Percentiles rank a stretch among this genome's conserved stretches.
Conservation (phyloP, 2,797 vertebrate genomes). For the Alcedo quadribrachys region DNA sequence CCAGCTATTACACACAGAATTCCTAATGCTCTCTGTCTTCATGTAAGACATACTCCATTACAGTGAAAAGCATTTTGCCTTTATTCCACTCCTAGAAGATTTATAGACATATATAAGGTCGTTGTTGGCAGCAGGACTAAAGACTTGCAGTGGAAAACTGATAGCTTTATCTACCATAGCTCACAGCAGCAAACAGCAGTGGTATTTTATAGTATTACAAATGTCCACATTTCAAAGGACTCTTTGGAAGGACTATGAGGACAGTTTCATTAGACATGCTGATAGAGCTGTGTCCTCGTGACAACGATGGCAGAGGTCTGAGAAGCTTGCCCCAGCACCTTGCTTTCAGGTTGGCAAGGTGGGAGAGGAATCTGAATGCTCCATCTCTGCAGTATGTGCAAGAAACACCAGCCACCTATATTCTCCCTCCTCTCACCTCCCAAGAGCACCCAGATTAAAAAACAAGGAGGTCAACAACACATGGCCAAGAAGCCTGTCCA, state of each 20-base stretch:
- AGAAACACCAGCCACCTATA: rapidly evolving
- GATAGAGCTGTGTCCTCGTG: background rate
- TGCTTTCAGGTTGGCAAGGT: background rate
- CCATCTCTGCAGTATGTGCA: background rate
- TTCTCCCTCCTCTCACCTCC: background rate
- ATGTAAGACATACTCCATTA: background rate
- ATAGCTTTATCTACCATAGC: background rate
- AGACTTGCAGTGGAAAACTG: background rate
- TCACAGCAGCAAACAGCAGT: background rate
- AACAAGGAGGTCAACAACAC: background rate
- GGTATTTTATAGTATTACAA: slow-evolving; percentile 1
- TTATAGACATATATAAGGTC: background rate
- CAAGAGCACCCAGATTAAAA: background rate
- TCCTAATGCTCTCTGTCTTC: slow-evolving; percentile 13
- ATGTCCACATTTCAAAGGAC: background rate
- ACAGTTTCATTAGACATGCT: background rate
- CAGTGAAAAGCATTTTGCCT: slow-evolving; percentile 27
- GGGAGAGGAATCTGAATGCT: background rate
- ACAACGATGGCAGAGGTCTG: background rate
- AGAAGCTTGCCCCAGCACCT: background rate
- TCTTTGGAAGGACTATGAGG: background rate
- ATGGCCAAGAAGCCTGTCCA: background rate
- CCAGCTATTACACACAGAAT: background rate
- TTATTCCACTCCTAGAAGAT: slow-evolving; percentile 16
- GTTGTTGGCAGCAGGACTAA: slow-evolving; percentile 4